Evolutionary conservation across 1,140 invertebrate genomes (phyloP).

Genomic region (Bemisia tabaci): DNA sequence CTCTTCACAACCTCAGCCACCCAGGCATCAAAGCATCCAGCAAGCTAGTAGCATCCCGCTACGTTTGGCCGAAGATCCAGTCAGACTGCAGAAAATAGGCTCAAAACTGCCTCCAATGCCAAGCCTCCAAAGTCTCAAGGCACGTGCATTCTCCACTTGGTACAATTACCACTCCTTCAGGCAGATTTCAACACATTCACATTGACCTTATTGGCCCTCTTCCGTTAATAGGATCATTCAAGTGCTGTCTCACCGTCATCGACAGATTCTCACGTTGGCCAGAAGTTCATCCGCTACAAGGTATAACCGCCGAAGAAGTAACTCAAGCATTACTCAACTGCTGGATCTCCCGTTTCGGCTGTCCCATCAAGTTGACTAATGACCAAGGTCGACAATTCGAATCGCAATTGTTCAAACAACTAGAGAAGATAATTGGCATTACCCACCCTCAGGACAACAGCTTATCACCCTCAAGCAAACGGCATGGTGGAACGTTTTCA

Average conservation of each 20-base stretch:
- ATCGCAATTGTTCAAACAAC: conserved; percentile 16
- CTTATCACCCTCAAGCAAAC: conserved; percentile 30
- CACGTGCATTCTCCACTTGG: conserved; percentile 10
- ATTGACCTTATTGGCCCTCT: conserved; percentile 34
- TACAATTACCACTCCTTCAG: conserved; percentile 18
- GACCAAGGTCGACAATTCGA: conserved; percentile 29
- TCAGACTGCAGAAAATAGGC: conserved; percentile 17
- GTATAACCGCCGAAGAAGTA: conserved; percentile 27
- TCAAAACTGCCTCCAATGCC: conserved; percentile 20
- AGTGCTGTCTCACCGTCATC: conserved; percentile 25
- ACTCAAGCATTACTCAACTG: conserved; percentile 23
- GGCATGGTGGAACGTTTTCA: too few species aligned
- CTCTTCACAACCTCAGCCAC: conserved; percentile 19
- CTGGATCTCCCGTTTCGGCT: conserved; percentile 27
- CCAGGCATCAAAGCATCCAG: conserved; percentile 18
- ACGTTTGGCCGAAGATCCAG: conserved; percentile 23
- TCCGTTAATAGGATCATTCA: conserved; percentile 17
- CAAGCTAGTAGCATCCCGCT: conserved; percentile 19
- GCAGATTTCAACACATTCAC: conserved; percentile 32
- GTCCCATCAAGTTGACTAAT: conserved; percentile 22
- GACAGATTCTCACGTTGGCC: conserved; percentile 28
- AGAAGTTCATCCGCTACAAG: conserved; percentile 21
- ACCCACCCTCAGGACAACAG: conserved; percentile 24
- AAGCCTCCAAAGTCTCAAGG: conserved; percentile 22
- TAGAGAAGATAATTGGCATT: conserved; percentile 20